Conservation (phyloP, 2,888 invertebrate genomes). For the Pristionchus maxplancki region DNA sequence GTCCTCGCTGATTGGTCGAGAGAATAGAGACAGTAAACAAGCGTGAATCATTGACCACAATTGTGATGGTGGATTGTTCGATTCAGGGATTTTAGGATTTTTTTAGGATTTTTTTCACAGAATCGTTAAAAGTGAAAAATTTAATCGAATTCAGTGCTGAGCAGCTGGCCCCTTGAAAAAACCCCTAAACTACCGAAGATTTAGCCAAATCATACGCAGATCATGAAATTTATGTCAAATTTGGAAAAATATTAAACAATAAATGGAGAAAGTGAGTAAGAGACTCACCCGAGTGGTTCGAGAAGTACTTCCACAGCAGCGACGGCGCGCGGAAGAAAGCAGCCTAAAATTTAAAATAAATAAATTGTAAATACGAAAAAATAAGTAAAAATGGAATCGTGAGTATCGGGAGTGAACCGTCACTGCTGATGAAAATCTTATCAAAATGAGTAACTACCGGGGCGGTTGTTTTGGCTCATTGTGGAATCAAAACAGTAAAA, state of each 20-base stretch:
- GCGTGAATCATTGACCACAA: neutral
- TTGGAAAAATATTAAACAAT: no score
- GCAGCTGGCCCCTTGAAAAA: no score
- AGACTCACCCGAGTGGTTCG: conserved; percentile 72
- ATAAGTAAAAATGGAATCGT: neutral
- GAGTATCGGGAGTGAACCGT: neutral
- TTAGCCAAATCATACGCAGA: no score
- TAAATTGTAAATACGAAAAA: neutral
- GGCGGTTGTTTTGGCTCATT: neutral
- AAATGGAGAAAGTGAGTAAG: no score
- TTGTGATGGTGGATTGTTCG: no score
- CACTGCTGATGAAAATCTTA: neutral
- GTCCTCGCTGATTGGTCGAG: neutral
- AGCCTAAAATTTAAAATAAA: conserved; percentile 56
- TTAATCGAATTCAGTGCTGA: no score
- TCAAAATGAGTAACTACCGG: neutral
- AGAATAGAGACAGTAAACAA: neutral
- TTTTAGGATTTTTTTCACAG: neutral
- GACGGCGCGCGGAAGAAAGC: conserved; percentile 75
- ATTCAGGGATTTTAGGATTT: neutral
- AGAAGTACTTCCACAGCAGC: conserved; percentile 73
- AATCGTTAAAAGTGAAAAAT: no score
- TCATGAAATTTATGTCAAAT: no score
- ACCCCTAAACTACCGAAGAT: no score
- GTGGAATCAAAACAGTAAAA: neutral